Percentiles rank a stretch among this genome's conserved stretches.
Conservation (phyloP, 1,140 invertebrate species). For the Lethrus apterus region DNA sequence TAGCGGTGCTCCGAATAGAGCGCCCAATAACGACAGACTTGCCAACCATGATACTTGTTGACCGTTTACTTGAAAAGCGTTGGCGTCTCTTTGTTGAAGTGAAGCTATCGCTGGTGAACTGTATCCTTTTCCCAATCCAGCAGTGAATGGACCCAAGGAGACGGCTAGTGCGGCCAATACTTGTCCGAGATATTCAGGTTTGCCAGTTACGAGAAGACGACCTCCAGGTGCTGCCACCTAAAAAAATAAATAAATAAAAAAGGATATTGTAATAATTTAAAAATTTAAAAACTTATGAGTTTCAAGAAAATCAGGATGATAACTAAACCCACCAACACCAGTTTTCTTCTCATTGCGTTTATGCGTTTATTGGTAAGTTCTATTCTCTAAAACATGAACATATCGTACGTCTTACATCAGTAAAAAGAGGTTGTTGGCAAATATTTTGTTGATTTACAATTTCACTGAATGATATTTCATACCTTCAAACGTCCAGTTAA, state of each 20-base stretch:
- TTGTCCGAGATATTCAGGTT: conserved; percentile 45
- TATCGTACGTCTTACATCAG: too few relatives aligned
- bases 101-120: conserved; percentile 77
- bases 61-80: conserved; percentile 57
- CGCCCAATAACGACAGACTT: conserved; percentile 68
- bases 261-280: background rate
- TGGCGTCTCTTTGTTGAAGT: conserved; percentile 55
- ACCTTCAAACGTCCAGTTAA: too few relatives aligned
- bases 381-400: too few relatives aligned
- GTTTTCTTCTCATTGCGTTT: too few relatives aligned
- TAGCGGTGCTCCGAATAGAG: conserved; percentile 67
- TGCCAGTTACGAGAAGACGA: conserved; percentile 32
- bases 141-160: conserved; percentile 71
- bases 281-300: too few relatives aligned
- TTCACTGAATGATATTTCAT: too few relatives aligned
- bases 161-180: conserved; percentile 71
- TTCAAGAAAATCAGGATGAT: too few relatives aligned
- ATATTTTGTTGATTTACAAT: too few relatives aligned
- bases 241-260: conserved; percentile 17
- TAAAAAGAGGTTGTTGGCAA: too few relatives aligned
- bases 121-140: conserved; percentile 75
- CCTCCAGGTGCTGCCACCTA: conserved; percentile 34
- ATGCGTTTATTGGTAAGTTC: too few relatives aligned
- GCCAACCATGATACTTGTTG: conserved; percentile 79
- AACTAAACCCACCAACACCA: too few relatives aligned